Conservation (phyloP, 2,888 invertebrate genomes). For the Drosophila barbarae region DNA sequence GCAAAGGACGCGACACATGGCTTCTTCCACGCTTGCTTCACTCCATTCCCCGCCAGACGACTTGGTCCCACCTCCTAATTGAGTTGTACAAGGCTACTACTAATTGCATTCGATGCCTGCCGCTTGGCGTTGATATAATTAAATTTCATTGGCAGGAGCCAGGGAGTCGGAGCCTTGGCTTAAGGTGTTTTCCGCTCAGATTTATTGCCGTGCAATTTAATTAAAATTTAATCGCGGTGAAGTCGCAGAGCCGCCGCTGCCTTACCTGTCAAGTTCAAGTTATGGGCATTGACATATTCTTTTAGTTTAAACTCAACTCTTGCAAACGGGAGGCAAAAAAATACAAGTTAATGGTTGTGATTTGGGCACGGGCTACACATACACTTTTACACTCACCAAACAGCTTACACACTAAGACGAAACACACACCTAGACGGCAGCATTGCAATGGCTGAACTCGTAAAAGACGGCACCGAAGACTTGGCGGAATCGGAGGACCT, state of each 20-base stretch:
- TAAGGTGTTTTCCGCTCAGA: conserved; percentile 36
- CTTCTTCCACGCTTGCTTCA: conserved; percentile 6
- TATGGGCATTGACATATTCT: conserved; percentile 8
- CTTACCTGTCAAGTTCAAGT: conserved; percentile 14
- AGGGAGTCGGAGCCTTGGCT: conserved; percentile 2
- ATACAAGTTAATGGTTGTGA: conserved; percentile 1
- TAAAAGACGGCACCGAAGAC: neutral
- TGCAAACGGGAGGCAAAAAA: neutral
- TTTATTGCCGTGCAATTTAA: conserved; percentile 68
- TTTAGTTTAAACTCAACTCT: conserved; percentile 11
- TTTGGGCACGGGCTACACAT: neutral
- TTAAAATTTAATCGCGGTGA: conserved; percentile 65
- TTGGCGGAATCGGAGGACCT: conserved; percentile 19
- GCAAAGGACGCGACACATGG: conserved; percentile 49
- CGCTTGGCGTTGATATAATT: conserved; percentile 72
- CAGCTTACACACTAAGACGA: neutral
- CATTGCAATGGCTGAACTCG: neutral
- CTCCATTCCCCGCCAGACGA: conserved; percentile 7
- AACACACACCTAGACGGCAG: neutral
- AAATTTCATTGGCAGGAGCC: conserved; percentile 68
- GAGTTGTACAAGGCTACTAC: conserved; percentile 77
- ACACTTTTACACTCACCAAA: conserved; percentile 8
- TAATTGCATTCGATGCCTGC: conserved; percentile 79
- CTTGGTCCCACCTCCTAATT: conserved; percentile 68
- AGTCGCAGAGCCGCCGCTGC: conserved; percentile 23